phyloP scores from a whole-genome alignment of 2,113 vertebrate species.

The Spea multiplicata region DNA sequence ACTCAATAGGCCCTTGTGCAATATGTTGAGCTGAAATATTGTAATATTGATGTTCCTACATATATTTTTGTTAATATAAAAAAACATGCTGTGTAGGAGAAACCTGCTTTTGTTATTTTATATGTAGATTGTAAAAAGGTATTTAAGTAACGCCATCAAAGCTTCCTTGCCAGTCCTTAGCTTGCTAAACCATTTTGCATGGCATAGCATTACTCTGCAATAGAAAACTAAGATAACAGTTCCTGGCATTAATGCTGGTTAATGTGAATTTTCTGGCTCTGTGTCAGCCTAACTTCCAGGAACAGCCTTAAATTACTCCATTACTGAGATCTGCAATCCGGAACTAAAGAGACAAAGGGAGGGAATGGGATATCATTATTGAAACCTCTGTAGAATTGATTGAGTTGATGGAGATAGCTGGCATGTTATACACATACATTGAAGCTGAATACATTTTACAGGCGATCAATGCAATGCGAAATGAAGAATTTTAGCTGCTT shows the following conservation, averaged over 20 bases:
- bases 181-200: background rate
- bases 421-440: conserved; percentile 40
- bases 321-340: conserved; percentile 42
- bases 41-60: no score
- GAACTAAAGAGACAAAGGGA: conserved; percentile 45
- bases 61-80: no score
- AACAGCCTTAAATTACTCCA: conserved; percentile 45
- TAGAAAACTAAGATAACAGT: conserved; percentile 19
- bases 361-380: conserved; percentile 43
- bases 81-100: no score
- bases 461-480: conserved; percentile 36
- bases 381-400: conserved; percentile 43
- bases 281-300: conserved; percentile 42
- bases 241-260: conserved; percentile 29
- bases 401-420: conserved; percentile 38
- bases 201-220: conserved; percentile 17
- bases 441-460: conserved; percentile 40
- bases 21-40: no score
- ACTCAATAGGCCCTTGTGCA: no score
- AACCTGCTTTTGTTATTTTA: no score
- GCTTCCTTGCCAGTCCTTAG: background rate
- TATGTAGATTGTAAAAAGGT: background rate
- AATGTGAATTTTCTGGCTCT: conserved; percentile 41
- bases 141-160: background rate
- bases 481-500: conserved; percentile 9